Evolutionary conservation across 2,797 vertebrate genomes (phyloP).

Genomic region (Benthosema pterotum): DNA sequence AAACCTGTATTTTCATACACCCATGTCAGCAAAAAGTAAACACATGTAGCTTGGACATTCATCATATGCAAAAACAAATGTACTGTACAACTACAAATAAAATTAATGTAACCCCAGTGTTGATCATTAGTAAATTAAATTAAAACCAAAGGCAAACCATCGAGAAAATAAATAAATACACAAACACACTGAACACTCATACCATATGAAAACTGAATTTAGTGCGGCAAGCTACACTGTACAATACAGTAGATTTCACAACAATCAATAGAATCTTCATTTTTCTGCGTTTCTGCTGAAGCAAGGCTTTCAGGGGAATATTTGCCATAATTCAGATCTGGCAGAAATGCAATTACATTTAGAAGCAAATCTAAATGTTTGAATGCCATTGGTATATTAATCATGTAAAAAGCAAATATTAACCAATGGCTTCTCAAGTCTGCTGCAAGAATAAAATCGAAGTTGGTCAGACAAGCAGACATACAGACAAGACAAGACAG

Average conservation of each 20-base stretch:
- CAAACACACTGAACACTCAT: conserved; percentile 19
- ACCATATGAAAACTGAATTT: not conserved
- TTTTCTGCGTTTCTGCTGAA: too few relatives aligned
- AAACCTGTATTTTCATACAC: conserved; percentile 62
- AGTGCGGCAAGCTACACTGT: not conserved
- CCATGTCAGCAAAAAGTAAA: conserved; percentile 33
- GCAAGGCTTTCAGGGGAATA: too few relatives aligned
- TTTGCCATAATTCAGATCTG: too few relatives aligned
- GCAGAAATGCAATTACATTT: too few relatives aligned
- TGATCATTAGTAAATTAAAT: conserved; percentile 45
- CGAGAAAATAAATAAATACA: conserved; percentile 50
- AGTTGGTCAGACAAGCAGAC: too few relatives aligned
- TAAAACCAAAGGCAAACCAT: conserved; percentile 55
- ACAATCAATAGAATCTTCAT: not conserved
- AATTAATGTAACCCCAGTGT: conserved; percentile 44
- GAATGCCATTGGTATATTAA: too few relatives aligned
- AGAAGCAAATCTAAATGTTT: too few relatives aligned
- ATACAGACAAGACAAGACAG: too few relatives aligned
- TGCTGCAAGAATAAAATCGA: too few relatives aligned
- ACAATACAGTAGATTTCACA: not conserved
- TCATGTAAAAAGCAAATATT: too few relatives aligned
- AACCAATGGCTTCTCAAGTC: too few relatives aligned
- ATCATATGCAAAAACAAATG: conserved; percentile 46
- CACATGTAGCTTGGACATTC: conserved; percentile 56
- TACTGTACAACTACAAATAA: conserved; percentile 49